A percentile compares a stretch with the other conserved stretches of the same genome.
phyloP scores from a whole-genome alignment of 2,113 vertebrate genomes.

The Lampris incognitus region DNA sequence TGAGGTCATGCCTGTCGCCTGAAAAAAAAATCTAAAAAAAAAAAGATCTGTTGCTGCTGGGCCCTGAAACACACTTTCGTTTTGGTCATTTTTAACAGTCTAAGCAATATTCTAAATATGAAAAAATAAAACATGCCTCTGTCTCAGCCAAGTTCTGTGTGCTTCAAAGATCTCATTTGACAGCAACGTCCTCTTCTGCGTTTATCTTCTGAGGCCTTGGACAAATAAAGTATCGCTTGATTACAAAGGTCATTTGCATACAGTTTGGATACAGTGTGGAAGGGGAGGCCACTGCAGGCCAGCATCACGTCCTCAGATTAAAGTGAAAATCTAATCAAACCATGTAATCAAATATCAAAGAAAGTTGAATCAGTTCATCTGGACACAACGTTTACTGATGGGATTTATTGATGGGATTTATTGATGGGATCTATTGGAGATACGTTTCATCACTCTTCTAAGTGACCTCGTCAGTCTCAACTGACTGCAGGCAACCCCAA shows the following conservation, averaged over 20 bases:
- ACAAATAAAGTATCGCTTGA: background rate
- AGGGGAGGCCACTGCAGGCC: background rate
- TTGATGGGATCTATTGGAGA: too few relatives aligned
- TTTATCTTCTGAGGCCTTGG: conserved; percentile 3
- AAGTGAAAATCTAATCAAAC: conserved; percentile 30
- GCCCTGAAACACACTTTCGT: background rate
- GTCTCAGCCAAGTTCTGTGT: background rate
- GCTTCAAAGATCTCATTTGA: background rate
- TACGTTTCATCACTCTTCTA: too few relatives aligned
- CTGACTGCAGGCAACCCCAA: too few relatives aligned
- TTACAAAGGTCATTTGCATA: conserved; percentile 23
- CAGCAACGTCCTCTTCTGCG: background rate
- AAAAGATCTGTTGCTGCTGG: background rate
- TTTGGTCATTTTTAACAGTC: background rate
- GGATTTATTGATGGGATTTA: too few relatives aligned
- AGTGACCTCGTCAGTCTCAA: too few relatives aligned
- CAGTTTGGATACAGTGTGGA: conserved; percentile 5
- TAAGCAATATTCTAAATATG: too few relatives aligned
- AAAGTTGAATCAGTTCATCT: too few relatives aligned
- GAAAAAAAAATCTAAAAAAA: too few relatives aligned
- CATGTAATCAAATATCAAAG: conserved; percentile 20
- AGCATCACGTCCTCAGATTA: conserved; percentile 8
- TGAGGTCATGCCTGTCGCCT: too few relatives aligned
- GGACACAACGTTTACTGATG: too few relatives aligned
- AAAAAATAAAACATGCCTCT: too few relatives aligned